A percentile compares a stretch with the other conserved stretches of the same genome.
phyloP scores from a whole-genome alignment of 2,113 vertebrate genomes.

The Grallaria varia region DNA sequence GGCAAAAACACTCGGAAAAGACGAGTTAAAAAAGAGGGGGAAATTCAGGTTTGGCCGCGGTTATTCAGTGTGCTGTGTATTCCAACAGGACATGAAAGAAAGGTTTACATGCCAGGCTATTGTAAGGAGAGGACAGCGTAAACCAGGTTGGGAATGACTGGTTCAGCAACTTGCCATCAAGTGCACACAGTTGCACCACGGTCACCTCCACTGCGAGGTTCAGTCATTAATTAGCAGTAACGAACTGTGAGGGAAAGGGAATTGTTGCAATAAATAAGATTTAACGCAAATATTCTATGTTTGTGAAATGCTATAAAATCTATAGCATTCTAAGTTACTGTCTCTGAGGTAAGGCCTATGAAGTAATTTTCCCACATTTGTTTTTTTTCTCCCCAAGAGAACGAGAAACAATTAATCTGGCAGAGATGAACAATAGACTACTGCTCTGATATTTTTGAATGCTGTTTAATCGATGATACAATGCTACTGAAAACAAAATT shows the following conservation, averaged over 20 bases:
- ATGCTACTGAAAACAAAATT: neutral
- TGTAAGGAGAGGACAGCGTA: neutral
- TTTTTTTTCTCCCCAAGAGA: conserved; percentile 1
- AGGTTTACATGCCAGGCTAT: neutral
- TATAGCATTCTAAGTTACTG: neutral
- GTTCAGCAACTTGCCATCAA: neutral
- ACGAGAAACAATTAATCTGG: conserved; percentile 10
- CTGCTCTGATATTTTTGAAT: neutral
- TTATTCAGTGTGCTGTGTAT: neutral
- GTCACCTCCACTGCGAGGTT: neutral
- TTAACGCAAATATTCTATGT: neutral
- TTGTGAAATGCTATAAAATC: conserved; percentile 42
- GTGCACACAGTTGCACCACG: neutral
- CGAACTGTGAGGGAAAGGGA: neutral
- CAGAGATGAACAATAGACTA: conserved; percentile 8
- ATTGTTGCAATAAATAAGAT: conserved; percentile 35
- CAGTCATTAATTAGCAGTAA: conserved; percentile 25
- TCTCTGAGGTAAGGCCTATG: neutral
- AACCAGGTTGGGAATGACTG: neutral
- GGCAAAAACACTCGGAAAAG: neutral
- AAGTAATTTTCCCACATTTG: neutral
- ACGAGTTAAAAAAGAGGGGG: neutral
- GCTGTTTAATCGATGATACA: conserved; percentile 17
- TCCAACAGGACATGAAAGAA: neutral
- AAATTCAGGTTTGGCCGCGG: neutral